phyloP scores from a whole-genome alignment of 2,888 invertebrate species.

The Nephrotoma appendiculata region DNA sequence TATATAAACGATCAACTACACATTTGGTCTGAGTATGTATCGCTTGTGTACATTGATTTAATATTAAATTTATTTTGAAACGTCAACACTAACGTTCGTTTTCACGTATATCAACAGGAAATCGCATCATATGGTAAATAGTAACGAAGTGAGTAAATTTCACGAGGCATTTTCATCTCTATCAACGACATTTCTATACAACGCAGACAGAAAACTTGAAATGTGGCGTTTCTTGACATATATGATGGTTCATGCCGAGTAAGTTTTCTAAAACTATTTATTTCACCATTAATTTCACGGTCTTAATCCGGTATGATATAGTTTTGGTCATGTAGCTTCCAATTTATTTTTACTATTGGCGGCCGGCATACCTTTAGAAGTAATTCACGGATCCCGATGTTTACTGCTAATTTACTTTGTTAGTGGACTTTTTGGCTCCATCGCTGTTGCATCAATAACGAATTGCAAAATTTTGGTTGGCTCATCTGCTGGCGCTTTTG shows the following conservation, averaged over 20 bases:
- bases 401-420: background rate
- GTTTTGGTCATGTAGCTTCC: background rate
- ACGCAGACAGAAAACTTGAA: background rate
- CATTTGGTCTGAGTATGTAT: background rate
- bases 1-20: background rate
- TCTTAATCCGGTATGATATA: background rate
- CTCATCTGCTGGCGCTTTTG: background rate
- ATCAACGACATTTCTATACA: background rate
- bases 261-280: background rate
- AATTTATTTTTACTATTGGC: background rate
- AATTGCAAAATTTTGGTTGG: background rate
- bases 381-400: background rate
- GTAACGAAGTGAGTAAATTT: background rate
- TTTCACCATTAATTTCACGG: background rate
- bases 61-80: too few species aligned
- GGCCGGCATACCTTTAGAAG: background rate
- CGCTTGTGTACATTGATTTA: too few species aligned
- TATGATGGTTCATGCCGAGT: background rate
- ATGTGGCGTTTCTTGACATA: background rate
- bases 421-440: background rate
- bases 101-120: too few species aligned
- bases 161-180: background rate
- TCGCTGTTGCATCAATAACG: background rate
- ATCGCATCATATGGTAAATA: too few species aligned
- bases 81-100: too few species aligned